These are phyloP conservation scores for Pseudopipra pipra DNA, from an alignment of 2,113 vertebrate species.

Conservation along the genomic window DNA sequence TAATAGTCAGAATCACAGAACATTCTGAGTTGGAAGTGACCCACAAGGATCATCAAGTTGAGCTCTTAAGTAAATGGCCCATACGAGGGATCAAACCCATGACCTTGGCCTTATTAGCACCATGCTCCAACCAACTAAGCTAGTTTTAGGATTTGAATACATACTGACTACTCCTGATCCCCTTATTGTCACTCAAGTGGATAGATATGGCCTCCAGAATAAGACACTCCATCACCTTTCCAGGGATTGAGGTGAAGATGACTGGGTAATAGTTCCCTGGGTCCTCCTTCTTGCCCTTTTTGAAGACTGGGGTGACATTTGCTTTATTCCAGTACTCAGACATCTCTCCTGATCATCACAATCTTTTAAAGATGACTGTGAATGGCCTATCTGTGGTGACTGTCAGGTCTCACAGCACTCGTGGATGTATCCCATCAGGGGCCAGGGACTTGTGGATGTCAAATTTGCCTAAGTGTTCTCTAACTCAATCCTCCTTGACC, in stretches of 20 bases:
- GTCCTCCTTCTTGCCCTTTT: background rate
- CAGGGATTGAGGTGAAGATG: background rate
- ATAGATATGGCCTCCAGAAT: background rate
- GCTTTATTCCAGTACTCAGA: background rate
- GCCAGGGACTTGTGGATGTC: background rate
- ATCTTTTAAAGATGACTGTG: background rate
- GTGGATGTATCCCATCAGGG: accelerated
- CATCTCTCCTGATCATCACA: accelerated
- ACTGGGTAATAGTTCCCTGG: background rate
- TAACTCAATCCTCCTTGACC: background rate
- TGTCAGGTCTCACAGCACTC: background rate
- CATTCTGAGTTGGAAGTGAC: background rate
- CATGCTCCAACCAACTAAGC: background rate
- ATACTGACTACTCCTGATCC: background rate
- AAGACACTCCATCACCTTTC: background rate
- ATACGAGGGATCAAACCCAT: background rate
- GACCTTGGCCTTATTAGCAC: background rate
- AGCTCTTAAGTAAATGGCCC: background rate
- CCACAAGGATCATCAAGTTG: background rate
- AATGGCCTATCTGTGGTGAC: background rate
- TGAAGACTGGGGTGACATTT: background rate
- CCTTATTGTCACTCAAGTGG: background rate
- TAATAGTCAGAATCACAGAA: background rate
- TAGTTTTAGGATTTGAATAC: background rate
- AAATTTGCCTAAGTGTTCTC: background rate